Percentiles rank a stretch among this genome's conserved stretches.
Conservation (phyloP, 2,888 invertebrate species). For the Parapristionchus giblindavisi region DNA sequence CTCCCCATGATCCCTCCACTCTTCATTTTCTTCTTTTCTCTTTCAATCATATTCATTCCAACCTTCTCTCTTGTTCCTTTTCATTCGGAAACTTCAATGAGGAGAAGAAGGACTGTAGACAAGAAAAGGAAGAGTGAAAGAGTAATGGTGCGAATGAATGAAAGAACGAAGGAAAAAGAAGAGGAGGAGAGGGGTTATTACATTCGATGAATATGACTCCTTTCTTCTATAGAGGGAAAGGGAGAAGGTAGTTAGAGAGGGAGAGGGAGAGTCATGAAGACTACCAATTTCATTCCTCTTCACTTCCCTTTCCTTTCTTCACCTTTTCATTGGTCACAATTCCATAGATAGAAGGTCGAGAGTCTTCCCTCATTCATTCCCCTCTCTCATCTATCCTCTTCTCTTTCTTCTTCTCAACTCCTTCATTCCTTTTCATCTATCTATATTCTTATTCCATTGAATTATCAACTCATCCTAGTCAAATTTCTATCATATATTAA, state of each 20-base stretch:
- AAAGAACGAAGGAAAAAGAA: background rate
- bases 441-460: too few species aligned
- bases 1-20: too few species aligned
- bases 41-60: too few species aligned
- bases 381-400: background rate
- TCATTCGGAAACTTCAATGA: too few species aligned
- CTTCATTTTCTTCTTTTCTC: too few species aligned
- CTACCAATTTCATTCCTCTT: background rate
- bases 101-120: background rate
- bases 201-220: too few species aligned
- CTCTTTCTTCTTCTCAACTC: background rate
- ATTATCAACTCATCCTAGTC: too few species aligned
- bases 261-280: background rate
- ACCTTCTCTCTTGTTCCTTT: too few species aligned
- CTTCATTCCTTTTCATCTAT: background rate
- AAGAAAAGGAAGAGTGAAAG: slow-evolving; percentile 6
- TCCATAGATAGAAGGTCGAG: slow-evolving; percentile 26
- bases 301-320: background rate
- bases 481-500: too few species aligned
- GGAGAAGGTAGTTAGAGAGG: background rate
- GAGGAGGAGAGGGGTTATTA: background rate
- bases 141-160: background rate
- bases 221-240: too few species aligned
- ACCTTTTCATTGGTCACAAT: slow-evolving; percentile 25
- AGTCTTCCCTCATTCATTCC: slow-evolving; percentile 25